phyloP scores from a whole-genome alignment of 23 tunicate species.

The Clavelina lepadiformis region DNA sequence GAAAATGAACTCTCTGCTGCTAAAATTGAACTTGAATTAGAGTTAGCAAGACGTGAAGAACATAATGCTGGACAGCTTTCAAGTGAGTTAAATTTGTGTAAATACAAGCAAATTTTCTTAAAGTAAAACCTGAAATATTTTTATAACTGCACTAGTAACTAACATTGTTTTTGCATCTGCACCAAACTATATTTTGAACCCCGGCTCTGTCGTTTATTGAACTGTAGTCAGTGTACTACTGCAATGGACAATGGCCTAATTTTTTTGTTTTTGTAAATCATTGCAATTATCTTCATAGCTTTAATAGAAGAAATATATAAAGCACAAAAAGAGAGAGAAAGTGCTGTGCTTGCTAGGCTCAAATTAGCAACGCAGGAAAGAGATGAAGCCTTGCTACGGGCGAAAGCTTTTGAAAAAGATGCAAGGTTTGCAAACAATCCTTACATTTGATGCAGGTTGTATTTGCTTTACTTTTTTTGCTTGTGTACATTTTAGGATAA shows the following conservation, averaged over 20 bases:
- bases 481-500: no score
- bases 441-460: not conserved
- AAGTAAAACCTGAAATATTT: no score
- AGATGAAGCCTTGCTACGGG: constrained; percentile 73
- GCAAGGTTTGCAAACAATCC: constrained; percentile 3
- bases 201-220: no score
- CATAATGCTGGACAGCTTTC: constrained; percentile 17
- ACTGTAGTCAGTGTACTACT: no score
- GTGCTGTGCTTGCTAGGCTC: constrained; percentile 47
- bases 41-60: constrained; percentile 7
- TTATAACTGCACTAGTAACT: no score
- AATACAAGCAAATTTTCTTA: no score
- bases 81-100: constrained; percentile 6
- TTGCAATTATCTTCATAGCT: constrained; percentile 3
- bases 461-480: no score
- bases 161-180: no score
- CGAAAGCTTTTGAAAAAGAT: constrained; percentile 46
- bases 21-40: constrained; percentile 22
- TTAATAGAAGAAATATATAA: constrained; percentile 57
- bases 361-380: constrained; percentile 61
- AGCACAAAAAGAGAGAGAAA: constrained; percentile 72
- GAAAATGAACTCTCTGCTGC: constrained; percentile 31
- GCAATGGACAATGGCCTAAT: no score
- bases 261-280: no score
- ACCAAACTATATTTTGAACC: no score